phyloP scores from a whole-genome alignment of 1,140 invertebrate species.

The Ruditapes philippinarum region DNA sequence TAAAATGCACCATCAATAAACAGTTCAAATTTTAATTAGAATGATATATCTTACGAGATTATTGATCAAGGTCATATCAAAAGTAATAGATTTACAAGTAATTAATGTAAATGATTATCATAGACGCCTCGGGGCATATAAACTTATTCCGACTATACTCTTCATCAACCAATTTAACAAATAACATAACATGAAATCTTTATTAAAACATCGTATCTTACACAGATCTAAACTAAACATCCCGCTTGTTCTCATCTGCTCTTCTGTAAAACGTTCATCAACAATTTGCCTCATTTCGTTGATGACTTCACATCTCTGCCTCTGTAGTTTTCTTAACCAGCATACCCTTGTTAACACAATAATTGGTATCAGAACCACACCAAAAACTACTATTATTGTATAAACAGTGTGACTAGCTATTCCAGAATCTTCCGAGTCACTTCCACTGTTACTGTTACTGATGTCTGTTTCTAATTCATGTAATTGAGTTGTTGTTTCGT shows the following conservation, averaged over 20 bases:
- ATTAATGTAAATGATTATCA: no score
- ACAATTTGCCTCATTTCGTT: background rate
- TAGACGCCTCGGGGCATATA: no score
- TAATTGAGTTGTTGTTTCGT: background rate
- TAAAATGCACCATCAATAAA: no score
- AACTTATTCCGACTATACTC: no score
- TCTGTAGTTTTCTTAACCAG: slow-evolving; percentile 15
- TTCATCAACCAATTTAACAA: no score
- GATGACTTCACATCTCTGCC: background rate
- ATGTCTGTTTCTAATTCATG: no score
- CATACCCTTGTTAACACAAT: slow-evolving; percentile 5
- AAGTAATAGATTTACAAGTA: no score
- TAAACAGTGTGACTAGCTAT: background rate
- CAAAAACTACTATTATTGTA: background rate
- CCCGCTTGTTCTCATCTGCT: background rate
- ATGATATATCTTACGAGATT: no score
- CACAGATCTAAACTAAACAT: background rate
- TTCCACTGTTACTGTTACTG: background rate
- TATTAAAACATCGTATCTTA: no score
- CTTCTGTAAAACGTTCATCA: background rate
- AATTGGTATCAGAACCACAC: background rate
- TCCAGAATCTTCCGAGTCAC: background rate
- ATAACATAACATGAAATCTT: no score
- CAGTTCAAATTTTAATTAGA: no score
- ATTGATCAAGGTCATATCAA: no score